These are phyloP conservation scores for Drosophila funebris DNA, from an alignment of 1,140 invertebrate genomes.

Conservation along the genomic window DNA sequence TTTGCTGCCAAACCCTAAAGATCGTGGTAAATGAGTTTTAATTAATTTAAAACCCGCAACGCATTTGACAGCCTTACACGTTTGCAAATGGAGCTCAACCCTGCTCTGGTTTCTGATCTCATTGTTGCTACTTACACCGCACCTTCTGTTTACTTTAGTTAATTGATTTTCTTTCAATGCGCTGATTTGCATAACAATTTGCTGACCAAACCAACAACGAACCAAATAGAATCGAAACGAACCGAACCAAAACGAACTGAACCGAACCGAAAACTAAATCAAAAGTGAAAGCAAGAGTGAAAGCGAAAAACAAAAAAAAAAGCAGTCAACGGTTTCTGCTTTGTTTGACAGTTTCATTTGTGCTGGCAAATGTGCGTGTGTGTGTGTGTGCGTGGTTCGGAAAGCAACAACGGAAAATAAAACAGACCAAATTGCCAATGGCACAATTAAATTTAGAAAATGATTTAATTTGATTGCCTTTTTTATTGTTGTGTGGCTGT, in stretches of 20 bases:
- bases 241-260: not conserved
- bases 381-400: not conserved
- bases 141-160: constrained; percentile 68
- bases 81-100: constrained; percentile 5
- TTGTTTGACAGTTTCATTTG: constrained; percentile 43
- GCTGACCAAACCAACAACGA: constrained; percentile 16
- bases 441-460: constrained; percentile 49
- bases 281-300: constrained; percentile 18
- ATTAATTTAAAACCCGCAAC: constrained; percentile 65
- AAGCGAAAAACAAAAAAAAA: constrained; percentile 48
- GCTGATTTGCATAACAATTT: constrained; percentile 74
- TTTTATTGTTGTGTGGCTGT: not conserved
- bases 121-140: constrained; percentile 25
- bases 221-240: not conserved
- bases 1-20: constrained; percentile 32
- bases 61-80: constrained; percentile 51
- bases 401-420: constrained; percentile 1
- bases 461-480: constrained; percentile 36
- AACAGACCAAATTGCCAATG: constrained; percentile 32
- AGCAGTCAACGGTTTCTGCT: constrained; percentile 32
- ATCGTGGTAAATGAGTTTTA: constrained; percentile 72
- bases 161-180: constrained; percentile 80
- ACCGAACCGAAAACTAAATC: constrained; percentile 32
- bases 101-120: constrained; percentile 30
- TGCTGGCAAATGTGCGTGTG: not conserved